phyloP scores from a whole-genome alignment of 2,797 vertebrate species.

The Triplophysa bombifrons region DNA sequence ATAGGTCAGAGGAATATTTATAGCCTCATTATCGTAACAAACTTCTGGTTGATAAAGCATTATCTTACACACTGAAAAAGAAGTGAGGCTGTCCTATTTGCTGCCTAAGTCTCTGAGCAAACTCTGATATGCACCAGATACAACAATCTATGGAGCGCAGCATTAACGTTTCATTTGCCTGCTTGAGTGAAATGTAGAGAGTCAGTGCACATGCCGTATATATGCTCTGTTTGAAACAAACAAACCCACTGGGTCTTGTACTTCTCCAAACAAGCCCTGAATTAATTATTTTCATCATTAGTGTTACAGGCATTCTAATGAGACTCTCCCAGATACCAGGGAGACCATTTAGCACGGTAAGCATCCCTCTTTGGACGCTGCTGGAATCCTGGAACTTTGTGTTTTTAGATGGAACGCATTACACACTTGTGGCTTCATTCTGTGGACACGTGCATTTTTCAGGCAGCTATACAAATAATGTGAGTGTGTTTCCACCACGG shows the following conservation, averaged over 20 bases:
- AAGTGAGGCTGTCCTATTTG: neutral
- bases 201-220: neutral
- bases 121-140: neutral
- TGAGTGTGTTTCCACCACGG: conserved; percentile 15
- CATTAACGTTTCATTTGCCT: neutral
- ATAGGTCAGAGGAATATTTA: conserved; percentile 12
- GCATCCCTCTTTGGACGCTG: neutral
- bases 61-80: conserved; percentile 1
- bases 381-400: neutral
- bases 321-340: conserved; percentile 13
- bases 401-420: conserved; percentile 17
- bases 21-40: conserved; percentile 25
- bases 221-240: neutral
- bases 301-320: conserved; percentile 33
- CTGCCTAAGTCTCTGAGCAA: neutral
- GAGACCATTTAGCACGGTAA: conserved; percentile 35
- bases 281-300: conserved; percentile 47
- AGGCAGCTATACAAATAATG: conserved; percentile 47
- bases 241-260: conserved; percentile 14
- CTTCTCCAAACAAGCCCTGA: conserved; percentile 1
- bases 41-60: conserved; percentile 14
- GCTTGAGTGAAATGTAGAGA: conserved; percentile 1
- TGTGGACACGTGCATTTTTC: conserved; percentile 17
- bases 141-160: neutral
- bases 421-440: conserved; percentile 31